These are phyloP conservation scores for Australoheros facetus DNA, from an alignment of 2,797 vertebrate species.

Conservation along the genomic window DNA sequence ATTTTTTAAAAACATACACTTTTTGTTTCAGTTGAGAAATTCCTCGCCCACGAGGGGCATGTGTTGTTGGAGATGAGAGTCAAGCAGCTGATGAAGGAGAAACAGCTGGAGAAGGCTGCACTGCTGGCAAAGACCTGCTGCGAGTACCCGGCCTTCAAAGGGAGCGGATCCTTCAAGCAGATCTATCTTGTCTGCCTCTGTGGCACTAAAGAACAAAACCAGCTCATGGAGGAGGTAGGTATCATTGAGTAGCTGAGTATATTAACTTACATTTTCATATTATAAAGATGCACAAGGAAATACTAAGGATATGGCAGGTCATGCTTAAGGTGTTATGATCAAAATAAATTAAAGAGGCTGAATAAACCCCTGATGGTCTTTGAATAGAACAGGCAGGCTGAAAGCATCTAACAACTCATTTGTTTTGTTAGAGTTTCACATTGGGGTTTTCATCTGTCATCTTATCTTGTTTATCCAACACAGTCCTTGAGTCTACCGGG, in stretches of 20 bases:
- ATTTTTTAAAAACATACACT: background rate
- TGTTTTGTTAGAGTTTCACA: background rate
- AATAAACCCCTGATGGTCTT: no score
- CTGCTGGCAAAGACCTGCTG: conserved; percentile 89
- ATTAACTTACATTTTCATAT: background rate
- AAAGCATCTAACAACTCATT: no score
- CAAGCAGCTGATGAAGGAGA: conserved; percentile 93
- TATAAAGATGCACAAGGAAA: no score
- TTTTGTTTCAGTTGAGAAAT: conserved; percentile 85
- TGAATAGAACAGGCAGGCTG: no score
- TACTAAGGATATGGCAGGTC: background rate
- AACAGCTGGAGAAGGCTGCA: conserved; percentile 85
- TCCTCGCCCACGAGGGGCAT: conserved; percentile 88
- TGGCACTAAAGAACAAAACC: conserved; percentile 87
- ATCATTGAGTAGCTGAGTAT: background rate
- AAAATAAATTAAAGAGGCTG: no score
- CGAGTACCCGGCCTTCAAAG: conserved; percentile 84
- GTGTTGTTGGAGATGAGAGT: conserved; percentile 92
- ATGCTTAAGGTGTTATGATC: background rate
- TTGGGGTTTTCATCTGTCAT: background rate
- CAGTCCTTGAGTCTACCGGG: background rate
- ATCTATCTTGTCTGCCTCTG: conserved; percentile 94
- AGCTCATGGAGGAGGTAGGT: conserved; percentile 92
- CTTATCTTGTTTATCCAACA: background rate
- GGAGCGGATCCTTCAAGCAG: conserved; percentile 91